Base-by-base conservation (phyloP, 2,113 vertebrate species). In the Taurulus bubalis region DNA sequence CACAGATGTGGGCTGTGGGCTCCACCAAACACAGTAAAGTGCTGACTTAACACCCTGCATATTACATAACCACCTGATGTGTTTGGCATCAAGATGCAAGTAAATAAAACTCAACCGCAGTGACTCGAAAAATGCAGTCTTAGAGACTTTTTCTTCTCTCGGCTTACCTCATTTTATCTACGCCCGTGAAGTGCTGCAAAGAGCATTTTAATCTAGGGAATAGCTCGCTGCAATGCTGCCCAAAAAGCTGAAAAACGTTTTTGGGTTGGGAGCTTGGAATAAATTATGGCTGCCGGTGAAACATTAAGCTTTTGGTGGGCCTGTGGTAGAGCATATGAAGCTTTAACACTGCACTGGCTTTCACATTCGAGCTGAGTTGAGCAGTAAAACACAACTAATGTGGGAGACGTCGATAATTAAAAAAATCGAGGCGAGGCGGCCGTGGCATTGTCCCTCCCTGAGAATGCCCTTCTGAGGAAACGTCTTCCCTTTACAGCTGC, bases 401-500 rank as follows among this genome's bases (percentile, higher is more conserved):
- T 10, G 11, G 49, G 34, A 60, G 56, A 74, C 45, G 58, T 26
- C 8, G n/a, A 75, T 76, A 88, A 85, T 91, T 88, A 88, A 75
- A 86, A 86, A 60, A 77, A 32, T 51, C 36, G 4, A 63, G 55
- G 20, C 28, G 11, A 71, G 53, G 28, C 3, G 3, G 62, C 32
- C n/a, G 15, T 22, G 51, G 55, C 69, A 63, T 90, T 83, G 83
- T 90, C 79, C 81, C 18, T 53, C 62, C 38, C 68, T 53, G 11
- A 26, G 24, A 56, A 56, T 26, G 53, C 1, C 11, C 24, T 56
- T 2, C 56, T 8, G 67, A 45, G 79, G 64, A 68, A 70, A 75
- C 71, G 70, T 85, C 80, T 85, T 87, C 66, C 58, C 73, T 62
- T 34, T 34, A 20, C 77, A 82, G 84, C 89, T 79, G 76, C 74